These are phyloP conservation scores for Typhlichthys eigenmanni DNA, from an alignment of 2,797 vertebrate genomes.

Conservation along the genomic window DNA sequence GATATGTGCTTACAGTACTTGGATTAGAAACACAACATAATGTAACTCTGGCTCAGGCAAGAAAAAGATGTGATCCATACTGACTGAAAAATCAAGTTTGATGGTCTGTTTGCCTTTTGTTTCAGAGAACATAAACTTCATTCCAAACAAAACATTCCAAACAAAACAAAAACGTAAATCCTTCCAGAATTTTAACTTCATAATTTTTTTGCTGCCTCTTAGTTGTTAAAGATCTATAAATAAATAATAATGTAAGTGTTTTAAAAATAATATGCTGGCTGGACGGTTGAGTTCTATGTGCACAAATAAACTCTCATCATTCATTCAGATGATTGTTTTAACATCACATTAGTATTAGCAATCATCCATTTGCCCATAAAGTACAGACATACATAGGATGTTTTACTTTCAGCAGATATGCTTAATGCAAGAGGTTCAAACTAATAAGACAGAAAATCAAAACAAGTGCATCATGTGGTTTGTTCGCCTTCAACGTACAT, in stretches of 20 bases:
- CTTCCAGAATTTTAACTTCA: conserved; percentile 71
- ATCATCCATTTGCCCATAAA: conserved; percentile 26
- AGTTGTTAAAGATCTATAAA: conserved; percentile 63
- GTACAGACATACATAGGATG: conserved; percentile 28
- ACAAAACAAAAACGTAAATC: conserved; percentile 24
- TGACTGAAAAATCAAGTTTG: conserved; percentile 11
- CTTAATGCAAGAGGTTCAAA: conserved; percentile 50
- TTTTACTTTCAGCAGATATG: conserved; percentile 29
- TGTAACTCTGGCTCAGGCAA: conserved; percentile 24
- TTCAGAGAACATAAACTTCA: conserved; percentile 45
- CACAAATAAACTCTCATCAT: conserved; percentile 58
- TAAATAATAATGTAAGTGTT: conserved; percentile 57
- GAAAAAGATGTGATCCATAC: conserved; percentile 12
- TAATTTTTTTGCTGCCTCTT: conserved; percentile 67
- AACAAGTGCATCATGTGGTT: conserved; percentile 70
- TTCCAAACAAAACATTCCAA: conserved; percentile 38
- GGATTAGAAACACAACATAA: conserved; percentile 33
- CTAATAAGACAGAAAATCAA: conserved; percentile 56
- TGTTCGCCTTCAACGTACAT: conserved; percentile 58
- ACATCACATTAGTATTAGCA: conserved; percentile 59
- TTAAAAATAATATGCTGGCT: conserved; percentile 58
- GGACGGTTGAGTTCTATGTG: conserved; percentile 71
- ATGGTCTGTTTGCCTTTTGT: conserved; percentile 40
- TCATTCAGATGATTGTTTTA: conserved; percentile 68
- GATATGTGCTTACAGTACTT: conserved; percentile 27